Evolutionary conservation across 2,888 invertebrate species (phyloP).

Genomic region (Tyria jacobaeae): DNA sequence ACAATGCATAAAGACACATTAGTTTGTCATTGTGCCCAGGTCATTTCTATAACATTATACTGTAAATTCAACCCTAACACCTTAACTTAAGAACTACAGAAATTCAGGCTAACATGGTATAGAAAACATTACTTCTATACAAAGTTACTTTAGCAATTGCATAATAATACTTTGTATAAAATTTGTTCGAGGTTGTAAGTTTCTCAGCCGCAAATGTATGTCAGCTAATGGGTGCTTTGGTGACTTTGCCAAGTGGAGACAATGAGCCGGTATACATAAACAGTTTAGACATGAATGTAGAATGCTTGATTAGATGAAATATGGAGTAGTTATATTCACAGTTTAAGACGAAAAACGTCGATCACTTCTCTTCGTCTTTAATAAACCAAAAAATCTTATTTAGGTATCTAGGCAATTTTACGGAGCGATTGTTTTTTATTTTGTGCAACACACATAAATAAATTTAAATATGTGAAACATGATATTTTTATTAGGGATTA

Average conservation of each 20-base stretch:
- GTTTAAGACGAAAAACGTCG: not conserved
- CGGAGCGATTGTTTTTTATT: too few species aligned
- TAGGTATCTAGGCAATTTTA: too few species aligned
- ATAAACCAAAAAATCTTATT: too few species aligned
- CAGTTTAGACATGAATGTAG: slow-evolving; percentile 53
- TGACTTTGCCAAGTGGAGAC: slow-evolving; percentile 66
- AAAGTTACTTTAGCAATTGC: slow-evolving; percentile 24
- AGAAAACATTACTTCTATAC: slow-evolving; percentile 51
- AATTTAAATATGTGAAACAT: too few species aligned
- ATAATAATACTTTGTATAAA: slow-evolving; percentile 31
- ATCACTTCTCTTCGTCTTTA: too few species aligned
- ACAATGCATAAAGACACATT: slow-evolving; percentile 62
- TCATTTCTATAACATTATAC: slow-evolving; percentile 9
- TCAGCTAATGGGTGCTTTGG: slow-evolving; percentile 50
- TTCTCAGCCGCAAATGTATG: slow-evolving; percentile 27
- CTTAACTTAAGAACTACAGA: slow-evolving; percentile 4
- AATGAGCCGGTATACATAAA: slow-evolving; percentile 62
- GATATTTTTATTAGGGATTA: too few species aligned
- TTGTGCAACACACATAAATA: too few species aligned
- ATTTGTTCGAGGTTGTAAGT: slow-evolving; percentile 15
- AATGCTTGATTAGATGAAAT: slow-evolving; percentile 35
- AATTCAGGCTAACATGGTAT: slow-evolving; percentile 32
- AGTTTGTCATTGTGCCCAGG: slow-evolving; percentile 43
- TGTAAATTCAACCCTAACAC: slow-evolving; percentile 33
- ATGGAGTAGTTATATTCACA: slow-evolving; percentile 9